phyloP scores from a whole-genome alignment of 1,140 invertebrate genomes.

The Plectus sambesii region DNA sequence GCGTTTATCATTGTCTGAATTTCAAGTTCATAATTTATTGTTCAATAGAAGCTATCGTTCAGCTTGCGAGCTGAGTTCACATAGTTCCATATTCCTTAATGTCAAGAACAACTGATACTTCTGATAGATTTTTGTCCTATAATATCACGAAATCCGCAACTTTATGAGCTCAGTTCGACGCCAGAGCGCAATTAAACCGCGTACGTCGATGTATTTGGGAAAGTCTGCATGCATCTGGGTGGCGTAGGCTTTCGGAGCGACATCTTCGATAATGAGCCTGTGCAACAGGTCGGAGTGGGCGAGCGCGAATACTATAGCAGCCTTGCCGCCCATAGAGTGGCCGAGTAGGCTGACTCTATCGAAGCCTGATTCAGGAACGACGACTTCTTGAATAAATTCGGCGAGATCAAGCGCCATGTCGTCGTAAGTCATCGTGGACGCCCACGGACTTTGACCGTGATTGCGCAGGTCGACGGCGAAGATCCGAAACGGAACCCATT shows the following conservation, averaged over 20 bases:
- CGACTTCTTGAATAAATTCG: conserved; percentile 25
- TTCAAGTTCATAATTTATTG: too few species aligned
- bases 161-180: too few species aligned
- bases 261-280: conserved; percentile 33
- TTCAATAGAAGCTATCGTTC: too few species aligned
- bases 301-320: conserved; percentile 26
- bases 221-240: conserved; percentile 17
- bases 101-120: too few species aligned
- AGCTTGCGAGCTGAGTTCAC: too few species aligned
- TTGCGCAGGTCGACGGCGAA: conserved; percentile 34
- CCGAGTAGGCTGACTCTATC: conserved; percentile 27
- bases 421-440: conserved; percentile 19
- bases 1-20: too few species aligned
- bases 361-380: conserved; percentile 15
- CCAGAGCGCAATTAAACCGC: too few species aligned
- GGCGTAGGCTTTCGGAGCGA: conserved; percentile 9
- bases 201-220: conserved; percentile 22
- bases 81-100: too few species aligned
- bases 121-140: too few species aligned
- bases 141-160: too few species aligned
- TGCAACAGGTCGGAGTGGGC: conserved; percentile 14
- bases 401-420: conserved; percentile 33
- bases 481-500: too few species aligned
- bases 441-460: conserved; percentile 31
- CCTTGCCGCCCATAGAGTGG: conserved; percentile 41